phyloP scores from a whole-genome alignment of 1,140 invertebrate species.

The Propsilocerus akamusi region DNA sequence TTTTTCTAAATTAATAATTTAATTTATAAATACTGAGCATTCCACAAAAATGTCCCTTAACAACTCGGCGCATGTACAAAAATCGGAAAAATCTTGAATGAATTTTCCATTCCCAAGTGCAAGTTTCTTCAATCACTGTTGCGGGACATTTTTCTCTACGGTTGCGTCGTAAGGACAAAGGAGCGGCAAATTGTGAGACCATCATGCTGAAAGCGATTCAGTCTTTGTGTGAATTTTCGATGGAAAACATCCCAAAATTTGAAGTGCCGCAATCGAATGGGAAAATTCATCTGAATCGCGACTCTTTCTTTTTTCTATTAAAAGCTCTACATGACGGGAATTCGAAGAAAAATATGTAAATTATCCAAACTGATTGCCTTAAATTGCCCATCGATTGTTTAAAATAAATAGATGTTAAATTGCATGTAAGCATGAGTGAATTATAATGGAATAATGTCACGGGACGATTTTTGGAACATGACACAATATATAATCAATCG shows the following conservation, averaged over 20 bases:
- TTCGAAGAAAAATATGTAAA: neutral
- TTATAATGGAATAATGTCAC: too few relatives aligned
- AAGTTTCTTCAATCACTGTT: neutral
- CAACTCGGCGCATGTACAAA: neutral
- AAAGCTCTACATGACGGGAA: neutral
- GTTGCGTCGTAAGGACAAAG: neutral
- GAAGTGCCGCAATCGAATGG: neutral
- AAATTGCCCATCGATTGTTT: too few relatives aligned
- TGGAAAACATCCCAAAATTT: neutral
- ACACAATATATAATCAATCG: too few relatives aligned
- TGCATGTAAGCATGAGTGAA: too few relatives aligned
- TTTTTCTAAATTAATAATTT: too few relatives aligned
- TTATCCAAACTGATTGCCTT: neutral
- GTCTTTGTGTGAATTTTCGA: conserved; percentile 3
- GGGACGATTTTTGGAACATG: too few relatives aligned
- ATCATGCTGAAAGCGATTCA: neutral
- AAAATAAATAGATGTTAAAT: too few relatives aligned
- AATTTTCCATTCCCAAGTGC: neutral
- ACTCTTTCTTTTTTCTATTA: neutral
- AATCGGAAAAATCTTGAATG: neutral
- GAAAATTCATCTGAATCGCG: neutral
- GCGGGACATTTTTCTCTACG: neutral
- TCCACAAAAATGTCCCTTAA: neutral
- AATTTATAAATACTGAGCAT: neutral
- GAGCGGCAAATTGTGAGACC: neutral